Evolutionary conservation across 2,888 invertebrate species (phyloP), one percentile per base, ranked within the genome.

Genomic region (Tachina lurida): DNA sequence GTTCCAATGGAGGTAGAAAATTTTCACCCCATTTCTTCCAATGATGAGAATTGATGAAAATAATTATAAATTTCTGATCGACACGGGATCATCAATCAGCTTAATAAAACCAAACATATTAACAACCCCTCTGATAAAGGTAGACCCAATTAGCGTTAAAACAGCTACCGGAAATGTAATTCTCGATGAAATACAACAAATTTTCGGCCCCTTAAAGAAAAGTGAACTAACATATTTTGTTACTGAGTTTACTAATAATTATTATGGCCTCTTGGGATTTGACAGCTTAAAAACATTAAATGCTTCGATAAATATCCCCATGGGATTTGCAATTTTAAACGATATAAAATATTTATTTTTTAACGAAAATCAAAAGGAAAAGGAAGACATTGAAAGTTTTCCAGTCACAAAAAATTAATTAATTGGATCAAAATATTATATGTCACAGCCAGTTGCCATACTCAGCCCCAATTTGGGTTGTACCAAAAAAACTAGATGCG

Each of bases 101-200:
- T 54, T 54, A 54, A 54, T 54, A 4, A 54, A 19, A 54, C 54
- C 54, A 10, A 54, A 54, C 19, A 54, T 3, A 54, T 54, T 54
- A 19, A 8, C 15, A 54, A 54, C 54, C 4, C 19, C 54, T 22
- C 1, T 54, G 19, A 54, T 19, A 54, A 54, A 54, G 19, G 54
- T 39, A 56, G 12, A 31, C 13, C 31, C 15, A 12, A 58, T 62
- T 62, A 17, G 39, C 41, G 41, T 41, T 62, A 63, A 63, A 63
- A 63, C 63, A 63, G 63, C 45, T 12, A 63, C 63, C 41, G n/a
- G 63, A 63, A 22, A 63, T 43, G 17, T 60, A 39, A 60, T 60
- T 12, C 60, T 56, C 10, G 19, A 56, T 54, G 19, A 19, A 17
- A 12, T 12, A 63, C 47, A 19, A 17, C 9, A 56, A 10, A 19